Percentiles rank a stretch among this genome's conserved stretches.
These are phyloP conservation scores for Xestia c-nigrum DNA, from an alignment of 2,888 invertebrate species.

Conservation along the genomic window DNA sequence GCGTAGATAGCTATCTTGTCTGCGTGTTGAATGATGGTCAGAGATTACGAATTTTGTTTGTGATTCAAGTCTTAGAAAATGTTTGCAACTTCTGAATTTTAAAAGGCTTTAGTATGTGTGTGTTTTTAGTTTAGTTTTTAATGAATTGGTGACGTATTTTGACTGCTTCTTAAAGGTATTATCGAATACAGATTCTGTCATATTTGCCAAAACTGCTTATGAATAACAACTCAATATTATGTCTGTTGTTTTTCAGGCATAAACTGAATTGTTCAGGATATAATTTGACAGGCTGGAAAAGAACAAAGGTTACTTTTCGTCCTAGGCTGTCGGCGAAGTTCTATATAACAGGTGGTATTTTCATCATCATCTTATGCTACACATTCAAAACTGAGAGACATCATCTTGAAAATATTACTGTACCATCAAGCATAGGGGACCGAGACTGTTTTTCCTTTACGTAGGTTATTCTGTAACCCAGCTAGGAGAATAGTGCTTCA, in stretches of 20 bases:
- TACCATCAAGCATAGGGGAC: no score
- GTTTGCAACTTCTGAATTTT: conserved; percentile 7
- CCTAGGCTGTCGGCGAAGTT: background rate
- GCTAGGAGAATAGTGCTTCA: no score
- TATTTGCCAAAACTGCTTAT: background rate
- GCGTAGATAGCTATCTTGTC: background rate
- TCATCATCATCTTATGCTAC: background rate
- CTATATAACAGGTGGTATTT: background rate
- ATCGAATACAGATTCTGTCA: background rate
- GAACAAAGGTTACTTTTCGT: background rate
- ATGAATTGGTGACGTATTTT: background rate
- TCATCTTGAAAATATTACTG: background rate
- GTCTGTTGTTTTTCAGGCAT: background rate
- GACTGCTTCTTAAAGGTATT: background rate
- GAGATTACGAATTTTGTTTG: background rate
- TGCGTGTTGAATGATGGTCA: background rate
- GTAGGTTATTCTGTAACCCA: no score
- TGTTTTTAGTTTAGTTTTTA: background rate
- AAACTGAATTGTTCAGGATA: background rate
- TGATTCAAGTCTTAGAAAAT: background rate
- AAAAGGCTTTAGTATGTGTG: background rate
- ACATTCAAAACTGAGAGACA: background rate
- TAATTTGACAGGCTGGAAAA: background rate
- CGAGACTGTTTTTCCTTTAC: no score
- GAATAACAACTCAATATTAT: background rate